Evolutionary conservation across 2,113 vertebrate species (phyloP), one percentile per base, ranked within the genome.

Genomic region (Malurus elegans): DNA sequence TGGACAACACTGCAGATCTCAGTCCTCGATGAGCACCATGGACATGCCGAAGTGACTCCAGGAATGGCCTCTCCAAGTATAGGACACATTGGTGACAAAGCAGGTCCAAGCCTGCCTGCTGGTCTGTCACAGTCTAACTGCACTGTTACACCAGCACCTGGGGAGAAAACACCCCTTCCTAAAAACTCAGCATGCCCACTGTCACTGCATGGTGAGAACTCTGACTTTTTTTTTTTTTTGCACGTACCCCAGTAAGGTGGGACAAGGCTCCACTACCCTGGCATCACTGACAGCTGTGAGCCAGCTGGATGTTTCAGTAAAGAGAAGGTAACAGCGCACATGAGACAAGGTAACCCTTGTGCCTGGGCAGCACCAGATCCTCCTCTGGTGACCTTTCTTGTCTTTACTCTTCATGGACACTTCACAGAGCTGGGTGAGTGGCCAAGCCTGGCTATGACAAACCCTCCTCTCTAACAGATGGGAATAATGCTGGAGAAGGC

Each of bases 271-370:
- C 54, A 20, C 18, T 32, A 18, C 29, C 24, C 38, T 50, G 54
- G 42, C 56, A 66, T 42, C 60, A 18, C 45, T 73, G 45, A 2
- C 2, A 86, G 18, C 28, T 60, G 21, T 8, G 19, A n/a, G n/a
- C 20, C 18, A 83, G 64, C 54, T 65, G 61, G 53, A 28, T 62
- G 19, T 11, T 61, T 62, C 36, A 61, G 28, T 45, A 18, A 73
- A 38, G 20, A 62, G 38, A 26, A 60, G 40, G 8, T 38, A 50
- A 54, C 15, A 74, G 28, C 0, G 0, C 16, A 53, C 19, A 7
- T 8, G 34, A 32, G 24, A 31, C 42, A 87, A 32, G 45, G 31
- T 29, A 24, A 23, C 2, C 18, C 42, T 34, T 38, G 42, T 45
- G 20, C 20, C 50, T 61, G 65, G 10, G 42, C 23, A 79, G 61